Conservation (phyloP, 2,888 invertebrate species). For the Tiliacea aurago region DNA sequence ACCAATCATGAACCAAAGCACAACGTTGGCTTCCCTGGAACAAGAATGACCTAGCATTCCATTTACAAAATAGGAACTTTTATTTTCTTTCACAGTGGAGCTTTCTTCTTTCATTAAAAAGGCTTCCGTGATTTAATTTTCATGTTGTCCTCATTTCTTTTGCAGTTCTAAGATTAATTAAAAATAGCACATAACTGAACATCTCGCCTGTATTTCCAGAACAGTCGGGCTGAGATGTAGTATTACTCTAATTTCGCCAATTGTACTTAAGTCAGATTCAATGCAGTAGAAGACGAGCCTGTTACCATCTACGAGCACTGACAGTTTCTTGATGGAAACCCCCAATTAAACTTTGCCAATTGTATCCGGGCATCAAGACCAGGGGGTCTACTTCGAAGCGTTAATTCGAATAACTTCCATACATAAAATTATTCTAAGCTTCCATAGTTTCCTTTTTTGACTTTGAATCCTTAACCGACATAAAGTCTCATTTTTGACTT, state of each 20-base stretch:
- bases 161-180: slow-evolving; percentile 4
- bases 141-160: background rate
- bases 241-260: background rate
- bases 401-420: too few relatives aligned
- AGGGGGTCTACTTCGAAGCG: too few relatives aligned
- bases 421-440: too few relatives aligned
- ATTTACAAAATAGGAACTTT: slow-evolving; percentile 35
- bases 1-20: slow-evolving; percentile 26
- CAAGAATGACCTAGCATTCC: slow-evolving; percentile 17
- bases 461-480: too few relatives aligned
- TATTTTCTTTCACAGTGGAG: slow-evolving; percentile 2
- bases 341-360: background rate
- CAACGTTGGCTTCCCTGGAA: slow-evolving; percentile 11
- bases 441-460: too few relatives aligned
- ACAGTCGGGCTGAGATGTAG: background rate
- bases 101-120: slow-evolving; percentile 7
- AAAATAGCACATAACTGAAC: background rate
- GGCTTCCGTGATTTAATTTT: slow-evolving; percentile 7
- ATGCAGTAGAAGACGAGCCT: too few relatives aligned
- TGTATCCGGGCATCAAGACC: background rate
- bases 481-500: too few relatives aligned
- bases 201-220: background rate
- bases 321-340: background rate
- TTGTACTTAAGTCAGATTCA: background rate
- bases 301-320: background rate